Conservation (phyloP, 2,888 invertebrate genomes). For the Choristoneura rosaceana region DNA sequence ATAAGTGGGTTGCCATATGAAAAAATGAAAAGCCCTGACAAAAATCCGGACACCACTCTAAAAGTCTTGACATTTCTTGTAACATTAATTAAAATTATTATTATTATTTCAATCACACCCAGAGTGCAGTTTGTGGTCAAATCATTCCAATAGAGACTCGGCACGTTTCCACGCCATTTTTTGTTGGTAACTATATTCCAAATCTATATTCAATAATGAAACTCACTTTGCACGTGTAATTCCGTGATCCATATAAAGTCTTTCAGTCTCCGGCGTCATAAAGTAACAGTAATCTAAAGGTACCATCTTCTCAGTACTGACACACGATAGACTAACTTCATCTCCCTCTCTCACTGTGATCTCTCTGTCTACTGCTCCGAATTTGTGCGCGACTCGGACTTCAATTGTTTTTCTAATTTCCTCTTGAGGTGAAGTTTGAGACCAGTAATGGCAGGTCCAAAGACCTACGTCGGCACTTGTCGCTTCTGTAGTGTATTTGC, state of each 20-base stretch:
- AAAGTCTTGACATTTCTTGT: no score
- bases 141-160: no score
- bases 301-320: conserved; percentile 29
- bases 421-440: conserved; percentile 26
- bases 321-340: conserved; percentile 27
- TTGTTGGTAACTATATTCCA: no score
- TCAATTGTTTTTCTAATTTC: conserved; percentile 31
- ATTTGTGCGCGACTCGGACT: conserved; percentile 22
- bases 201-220: not conserved
- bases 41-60: no score
- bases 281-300: conserved; percentile 37
- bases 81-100: no score
- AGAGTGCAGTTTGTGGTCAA: no score
- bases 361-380: conserved; percentile 27
- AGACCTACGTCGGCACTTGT: conserved; percentile 24
- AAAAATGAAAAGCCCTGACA: no score
- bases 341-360: conserved; percentile 21
- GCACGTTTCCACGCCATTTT: no score
- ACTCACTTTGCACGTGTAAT: conserved; percentile 26
- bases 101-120: no score
- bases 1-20: no score
- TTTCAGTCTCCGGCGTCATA: conserved; percentile 4
- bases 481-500: conserved; percentile 20
- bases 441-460: conserved; percentile 37
- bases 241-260: conserved; percentile 19